Conservation (phyloP, 2,888 invertebrate species). For the Caenorhabditis drosophilae region DNA sequence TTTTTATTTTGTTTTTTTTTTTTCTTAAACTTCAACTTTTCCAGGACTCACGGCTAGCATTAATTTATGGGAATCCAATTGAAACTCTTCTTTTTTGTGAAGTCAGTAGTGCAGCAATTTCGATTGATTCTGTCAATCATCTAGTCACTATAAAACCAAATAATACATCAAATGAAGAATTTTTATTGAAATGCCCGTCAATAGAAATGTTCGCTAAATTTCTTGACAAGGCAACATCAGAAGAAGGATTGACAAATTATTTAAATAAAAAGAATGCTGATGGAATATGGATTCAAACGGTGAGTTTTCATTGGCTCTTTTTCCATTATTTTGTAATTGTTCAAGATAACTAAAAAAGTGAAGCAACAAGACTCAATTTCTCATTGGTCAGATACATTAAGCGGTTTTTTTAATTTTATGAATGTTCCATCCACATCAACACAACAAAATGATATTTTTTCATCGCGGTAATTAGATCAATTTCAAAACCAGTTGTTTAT, state of each 20-base stretch:
- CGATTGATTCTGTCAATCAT: slow-evolving; percentile 23
- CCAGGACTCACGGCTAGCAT: slow-evolving; percentile 40
- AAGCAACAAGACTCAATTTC: slow-evolving; percentile 35
- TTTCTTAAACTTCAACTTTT: slow-evolving; percentile 11
- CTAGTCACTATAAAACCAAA: slow-evolving; percentile 18
- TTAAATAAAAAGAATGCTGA: slow-evolving; percentile 26
- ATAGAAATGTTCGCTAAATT: slow-evolving; percentile 24
- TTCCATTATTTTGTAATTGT: neutral
- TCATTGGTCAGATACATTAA: slow-evolving; percentile 30
- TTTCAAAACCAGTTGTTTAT: slow-evolving; percentile 8
- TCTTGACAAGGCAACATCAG: slow-evolving; percentile 24
- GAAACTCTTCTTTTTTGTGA: slow-evolving; percentile 37
- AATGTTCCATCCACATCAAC: slow-evolving; percentile 25
- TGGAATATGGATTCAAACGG: slow-evolving; percentile 30
- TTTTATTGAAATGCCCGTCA: slow-evolving; percentile 31
- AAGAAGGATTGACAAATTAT: slow-evolving; percentile 19
- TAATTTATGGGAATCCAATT: slow-evolving; percentile 41
- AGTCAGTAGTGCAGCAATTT: slow-evolving; percentile 12
- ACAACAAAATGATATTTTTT: slow-evolving; percentile 34
- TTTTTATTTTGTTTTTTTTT: neutral
- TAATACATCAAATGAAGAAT: slow-evolving; percentile 9
- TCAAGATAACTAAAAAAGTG: slow-evolving; percentile 19
- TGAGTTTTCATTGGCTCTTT: slow-evolving; percentile 1
- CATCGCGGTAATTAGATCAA: slow-evolving; percentile 21
- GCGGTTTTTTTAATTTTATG: slow-evolving; percentile 29